A percentile compares a stretch with the other conserved stretches of the same genome.
phyloP scores from a whole-genome alignment of 2,797 vertebrate genomes.

The Chloroceryle amazona region DNA sequence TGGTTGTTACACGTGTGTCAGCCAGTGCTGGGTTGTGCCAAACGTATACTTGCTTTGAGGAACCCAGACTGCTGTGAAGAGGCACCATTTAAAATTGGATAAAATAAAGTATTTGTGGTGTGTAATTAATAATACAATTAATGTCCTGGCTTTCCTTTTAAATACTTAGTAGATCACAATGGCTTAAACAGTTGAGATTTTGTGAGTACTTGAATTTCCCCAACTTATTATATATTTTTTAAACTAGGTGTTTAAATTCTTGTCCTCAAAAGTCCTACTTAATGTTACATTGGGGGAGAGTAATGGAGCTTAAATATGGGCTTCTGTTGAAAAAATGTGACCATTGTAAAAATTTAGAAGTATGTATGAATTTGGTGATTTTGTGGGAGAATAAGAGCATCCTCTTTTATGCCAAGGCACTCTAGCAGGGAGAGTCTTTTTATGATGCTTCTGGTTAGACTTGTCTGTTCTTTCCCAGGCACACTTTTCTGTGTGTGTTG shows the following conservation, averaged over 20 bases:
- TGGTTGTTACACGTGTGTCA: neutral
- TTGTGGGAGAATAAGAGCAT: neutral
- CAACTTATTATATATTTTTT: neutral
- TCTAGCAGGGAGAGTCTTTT: neutral
- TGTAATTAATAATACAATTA: constrained; percentile 7
- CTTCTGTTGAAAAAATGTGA: neutral
- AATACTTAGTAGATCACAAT: neutral
- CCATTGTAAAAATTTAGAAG: neutral
- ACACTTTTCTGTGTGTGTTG: neutral
- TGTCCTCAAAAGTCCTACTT: neutral
- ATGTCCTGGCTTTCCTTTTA: neutral
- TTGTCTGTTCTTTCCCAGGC: neutral
- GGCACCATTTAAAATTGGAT: neutral
- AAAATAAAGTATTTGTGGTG: neutral
- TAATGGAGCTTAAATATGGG: neutral
- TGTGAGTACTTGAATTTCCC: neutral
- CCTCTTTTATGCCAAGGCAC: neutral
- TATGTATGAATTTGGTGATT: neutral
- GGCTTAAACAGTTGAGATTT: neutral
- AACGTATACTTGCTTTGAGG: neutral
- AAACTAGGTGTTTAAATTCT: neutral
- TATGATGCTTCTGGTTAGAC: neutral
- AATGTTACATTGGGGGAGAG: neutral
- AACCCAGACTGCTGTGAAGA: neutral
- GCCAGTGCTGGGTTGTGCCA: neutral